These are phyloP conservation scores for Pocillopora damicornis DNA, from an alignment of 64 coral and sea anemone genomes.

Conservation along the genomic window DNA sequence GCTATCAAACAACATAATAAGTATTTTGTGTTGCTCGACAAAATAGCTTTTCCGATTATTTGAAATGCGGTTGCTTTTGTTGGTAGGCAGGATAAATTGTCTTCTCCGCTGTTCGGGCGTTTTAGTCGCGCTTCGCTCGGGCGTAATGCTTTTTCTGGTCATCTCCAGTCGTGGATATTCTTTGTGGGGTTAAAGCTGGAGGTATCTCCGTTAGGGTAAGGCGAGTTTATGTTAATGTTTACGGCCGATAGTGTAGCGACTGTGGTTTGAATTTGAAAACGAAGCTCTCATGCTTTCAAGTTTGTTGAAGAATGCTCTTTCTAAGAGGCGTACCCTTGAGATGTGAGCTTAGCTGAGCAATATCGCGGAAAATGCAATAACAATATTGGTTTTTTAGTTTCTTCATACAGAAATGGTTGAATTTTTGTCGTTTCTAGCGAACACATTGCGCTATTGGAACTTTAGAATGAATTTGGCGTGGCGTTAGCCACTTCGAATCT, in stretches of 20 bases:
- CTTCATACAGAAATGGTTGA: not conserved
- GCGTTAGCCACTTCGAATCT: slow-evolving; percentile 10
- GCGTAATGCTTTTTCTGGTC: not conserved
- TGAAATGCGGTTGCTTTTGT: slow-evolving; percentile 38
- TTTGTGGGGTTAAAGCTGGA: not conserved
- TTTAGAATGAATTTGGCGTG: not conserved
- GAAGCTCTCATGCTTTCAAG: slow-evolving; percentile 26
- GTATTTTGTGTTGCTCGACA: slow-evolving; percentile 37
- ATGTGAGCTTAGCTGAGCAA: not conserved
- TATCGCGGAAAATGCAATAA: too few species aligned
- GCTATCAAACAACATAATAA: slow-evolving; percentile 46
- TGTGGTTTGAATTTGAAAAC: slow-evolving; percentile 14
- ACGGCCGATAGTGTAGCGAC: not conserved
- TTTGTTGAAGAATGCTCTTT: slow-evolving; percentile 15
- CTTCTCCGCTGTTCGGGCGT: not conserved
- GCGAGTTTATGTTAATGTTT: slow-evolving; percentile 8
- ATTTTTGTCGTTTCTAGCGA: not conserved
- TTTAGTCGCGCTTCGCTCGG: not conserved
- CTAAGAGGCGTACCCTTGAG: not conserved
- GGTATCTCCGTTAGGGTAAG: slow-evolving; percentile 13
- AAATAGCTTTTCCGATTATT: slow-evolving; percentile 47
- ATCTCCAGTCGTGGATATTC: not conserved
- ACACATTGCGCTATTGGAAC: not conserved
- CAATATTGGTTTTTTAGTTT: slow-evolving; percentile 2
- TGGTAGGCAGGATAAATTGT: not conserved